These are phyloP conservation scores for Bambusicola thoracicus DNA, from an alignment of 2,113 vertebrate genomes.

Conservation along the genomic window DNA sequence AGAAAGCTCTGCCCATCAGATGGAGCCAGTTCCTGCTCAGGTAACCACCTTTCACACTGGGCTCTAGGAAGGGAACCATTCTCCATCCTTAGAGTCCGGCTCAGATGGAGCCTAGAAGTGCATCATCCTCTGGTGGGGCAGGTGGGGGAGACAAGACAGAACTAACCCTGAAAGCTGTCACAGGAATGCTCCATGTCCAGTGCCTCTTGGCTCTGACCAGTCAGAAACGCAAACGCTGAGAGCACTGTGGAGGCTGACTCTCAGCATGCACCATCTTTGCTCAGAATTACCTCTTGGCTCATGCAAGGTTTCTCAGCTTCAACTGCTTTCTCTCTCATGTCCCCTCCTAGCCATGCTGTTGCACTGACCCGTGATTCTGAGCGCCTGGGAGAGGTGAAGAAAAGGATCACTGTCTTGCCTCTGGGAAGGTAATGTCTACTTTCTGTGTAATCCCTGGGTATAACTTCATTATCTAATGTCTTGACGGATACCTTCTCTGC, in stretches of 20 bases:
- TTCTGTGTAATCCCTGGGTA: accelerated
- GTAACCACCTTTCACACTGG: conserved; percentile 64
- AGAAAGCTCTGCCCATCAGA: conserved; percentile 95
- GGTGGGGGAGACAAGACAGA: not conserved
- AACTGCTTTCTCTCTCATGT: not conserved
- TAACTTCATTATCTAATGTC: not conserved
- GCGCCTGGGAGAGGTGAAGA: conserved; percentile 83
- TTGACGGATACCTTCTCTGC: not conserved
- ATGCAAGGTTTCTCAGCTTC: not conserved
- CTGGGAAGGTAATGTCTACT: conserved; percentile 86
- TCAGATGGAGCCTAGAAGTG: not conserved
- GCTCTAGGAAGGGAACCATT: not conserved
- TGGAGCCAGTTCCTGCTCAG: conserved; percentile 98
- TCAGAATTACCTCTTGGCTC: not conserved
- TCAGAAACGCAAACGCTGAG: not conserved
- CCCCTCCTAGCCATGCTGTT: conserved; percentile 70
- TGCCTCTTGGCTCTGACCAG: not conserved
- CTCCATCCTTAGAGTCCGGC: not conserved
- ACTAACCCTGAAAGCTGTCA: not conserved
- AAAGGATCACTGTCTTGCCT: conserved; percentile 85
- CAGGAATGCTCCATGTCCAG: accelerated
- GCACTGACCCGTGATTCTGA: conserved; percentile 84
- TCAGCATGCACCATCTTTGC: not conserved
- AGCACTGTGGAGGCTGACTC: not conserved
- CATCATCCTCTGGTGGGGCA: not conserved